Percentiles rank a stretch among this genome's conserved stretches.
These are phyloP conservation scores for Rhynchopsitta pachyrhyncha DNA, from an alignment of 2,113 vertebrate genomes.

Conservation along the genomic window DNA sequence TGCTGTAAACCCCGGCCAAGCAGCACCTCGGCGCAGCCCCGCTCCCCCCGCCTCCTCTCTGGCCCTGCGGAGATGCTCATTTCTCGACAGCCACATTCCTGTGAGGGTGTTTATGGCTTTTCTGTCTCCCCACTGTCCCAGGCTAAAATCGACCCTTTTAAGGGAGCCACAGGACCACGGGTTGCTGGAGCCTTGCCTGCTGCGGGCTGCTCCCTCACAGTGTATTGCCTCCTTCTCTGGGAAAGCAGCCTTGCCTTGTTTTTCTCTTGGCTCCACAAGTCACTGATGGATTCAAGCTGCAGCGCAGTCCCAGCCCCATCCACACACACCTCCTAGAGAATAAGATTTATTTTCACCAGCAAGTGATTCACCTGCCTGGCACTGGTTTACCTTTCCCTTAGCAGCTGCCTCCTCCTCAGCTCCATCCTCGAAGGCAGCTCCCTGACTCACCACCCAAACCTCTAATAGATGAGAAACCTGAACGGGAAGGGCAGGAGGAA, in stretches of 20 bases:
- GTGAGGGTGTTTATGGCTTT: neutral
- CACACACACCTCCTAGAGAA: neutral
- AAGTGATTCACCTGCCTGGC: conserved; percentile 48
- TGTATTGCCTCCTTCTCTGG: neutral
- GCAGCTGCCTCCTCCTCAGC: neutral
- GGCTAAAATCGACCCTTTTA: conserved; percentile 40
- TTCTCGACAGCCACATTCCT: conserved; percentile 24
- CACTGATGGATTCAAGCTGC: neutral
- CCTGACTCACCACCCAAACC: conserved; percentile 34
- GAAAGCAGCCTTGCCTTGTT: neutral
- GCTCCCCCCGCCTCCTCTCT: neutral
- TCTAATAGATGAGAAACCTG: neutral
- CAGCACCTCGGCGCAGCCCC: accelerated
- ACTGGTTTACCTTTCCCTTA: neutral
- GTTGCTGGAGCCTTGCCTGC: neutral
- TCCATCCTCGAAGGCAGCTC: neutral
- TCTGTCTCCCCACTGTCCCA: neutral
- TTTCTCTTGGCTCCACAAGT: neutral
- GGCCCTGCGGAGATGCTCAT: neutral
- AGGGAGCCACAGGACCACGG: neutral
- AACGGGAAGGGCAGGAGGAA: conserved; percentile 1
- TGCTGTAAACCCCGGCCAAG: neutral
- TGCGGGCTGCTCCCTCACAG: neutral
- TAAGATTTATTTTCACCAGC: neutral
- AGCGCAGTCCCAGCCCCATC: neutral